Base-by-base conservation (phyloP, 2,888 invertebrate genomes). In the Cyclophora punctaria region DNA sequence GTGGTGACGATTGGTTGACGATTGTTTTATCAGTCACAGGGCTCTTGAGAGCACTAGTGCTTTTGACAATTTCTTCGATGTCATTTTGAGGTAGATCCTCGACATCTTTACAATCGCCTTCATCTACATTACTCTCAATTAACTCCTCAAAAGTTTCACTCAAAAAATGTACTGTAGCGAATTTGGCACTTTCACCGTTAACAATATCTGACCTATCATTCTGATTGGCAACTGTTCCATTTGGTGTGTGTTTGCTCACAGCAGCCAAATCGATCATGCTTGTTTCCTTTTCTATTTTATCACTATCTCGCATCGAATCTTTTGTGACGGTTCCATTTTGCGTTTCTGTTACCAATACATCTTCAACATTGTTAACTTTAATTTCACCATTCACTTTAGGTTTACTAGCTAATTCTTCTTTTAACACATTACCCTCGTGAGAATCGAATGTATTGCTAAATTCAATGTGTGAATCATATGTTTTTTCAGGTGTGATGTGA, bases 61-160 rank as follows among this genome's bases (percentile, higher is more conserved):
- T 2, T 20, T 20, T 20, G 20, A 20, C 20, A 20, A 20, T 2
- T 20, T 20, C 20, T 20, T 20, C 20, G 20, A 20, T 20, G 20
- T 20, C 20, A 20, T 20, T 20, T 20, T 20, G 20, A 20, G 20
- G 20, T 44, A 66, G 69, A 53, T 66, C 66, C 47, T 77, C 20
- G 20, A 20, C 20, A 20, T 20, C 76, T 52, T 73, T 81, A 46
- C 60, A 62, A 53, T 86, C 86, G n/a, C 72, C 69, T 43, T 80
- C 82, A 52, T 85, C 84, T 3, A 89, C 86, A 51, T 89, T 89
- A 53, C 86, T 89, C 49, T 89, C 89, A 5, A 83, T 53, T 3
- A 88, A 63, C 56, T 87, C 86, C 64, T 88, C 88, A 51, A 86
- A 87, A 0, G 81, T 73, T 60, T 85, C 85, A 49, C 69, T 80